A percentile compares a stretch with the other conserved stretches of the same genome.
These are phyloP conservation scores for Agrochola litura DNA, from an alignment of 2,888 invertebrate genomes.

Conservation along the genomic window DNA sequence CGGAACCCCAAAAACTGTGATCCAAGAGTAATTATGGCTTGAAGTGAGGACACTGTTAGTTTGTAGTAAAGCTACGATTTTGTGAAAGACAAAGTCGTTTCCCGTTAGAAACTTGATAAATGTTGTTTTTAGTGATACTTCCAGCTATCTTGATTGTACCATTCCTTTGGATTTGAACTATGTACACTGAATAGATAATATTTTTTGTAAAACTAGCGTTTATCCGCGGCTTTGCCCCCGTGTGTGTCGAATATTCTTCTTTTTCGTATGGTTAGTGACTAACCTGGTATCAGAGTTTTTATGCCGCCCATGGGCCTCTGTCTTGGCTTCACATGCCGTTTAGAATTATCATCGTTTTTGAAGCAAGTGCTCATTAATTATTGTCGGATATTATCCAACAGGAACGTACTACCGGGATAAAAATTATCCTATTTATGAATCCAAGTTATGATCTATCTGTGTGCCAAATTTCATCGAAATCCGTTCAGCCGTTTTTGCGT, in stretches of 20 bases:
- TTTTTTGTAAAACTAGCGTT: not conserved
- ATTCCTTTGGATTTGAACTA: conserved; percentile 1
- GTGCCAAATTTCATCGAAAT: not conserved
- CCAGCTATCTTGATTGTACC: conserved; percentile 20
- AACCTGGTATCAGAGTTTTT: too few species aligned
- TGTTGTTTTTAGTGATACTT: conserved; percentile 19
- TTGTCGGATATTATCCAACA: not conserved
- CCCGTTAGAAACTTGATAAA: conserved; percentile 48
- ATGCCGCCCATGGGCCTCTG: too few species aligned
- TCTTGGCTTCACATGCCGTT: too few species aligned
- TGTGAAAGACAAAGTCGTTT: conserved; percentile 33
- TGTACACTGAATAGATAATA: not conserved
- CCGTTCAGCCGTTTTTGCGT: not conserved
- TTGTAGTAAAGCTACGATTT: conserved; percentile 14
- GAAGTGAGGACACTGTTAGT: conserved; percentile 34
- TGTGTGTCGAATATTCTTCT: not conserved
- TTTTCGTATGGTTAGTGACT: too few species aligned
- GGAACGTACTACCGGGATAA: not conserved
- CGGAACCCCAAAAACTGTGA: conserved; percentile 42
- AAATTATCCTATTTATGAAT: not conserved
- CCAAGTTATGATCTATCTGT: not conserved
- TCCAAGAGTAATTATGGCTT: conserved; percentile 57
- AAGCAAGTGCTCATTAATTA: too few species aligned
- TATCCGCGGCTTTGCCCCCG: not conserved
- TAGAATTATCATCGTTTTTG: too few species aligned